Conservation (phyloP, 2,888 invertebrate species). For the Opisthograptis luteolata region DNA sequence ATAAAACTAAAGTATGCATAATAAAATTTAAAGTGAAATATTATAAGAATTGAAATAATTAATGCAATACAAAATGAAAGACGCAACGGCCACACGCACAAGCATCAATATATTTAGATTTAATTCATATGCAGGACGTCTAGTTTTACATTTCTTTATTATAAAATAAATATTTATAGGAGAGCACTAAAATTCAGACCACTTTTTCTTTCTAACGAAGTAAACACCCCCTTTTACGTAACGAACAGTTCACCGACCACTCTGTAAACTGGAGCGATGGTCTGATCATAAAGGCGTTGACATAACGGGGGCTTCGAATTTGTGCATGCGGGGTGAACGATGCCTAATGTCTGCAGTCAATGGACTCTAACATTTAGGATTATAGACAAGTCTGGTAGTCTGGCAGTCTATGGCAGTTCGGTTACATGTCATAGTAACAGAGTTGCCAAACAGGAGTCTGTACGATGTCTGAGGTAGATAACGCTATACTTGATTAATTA, state of each 20-base stretch:
- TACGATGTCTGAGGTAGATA: slow-evolving; percentile 15
- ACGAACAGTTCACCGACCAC: slow-evolving; percentile 34
- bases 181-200: background rate
- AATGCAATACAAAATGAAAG: too few species aligned
- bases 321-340: slow-evolving; percentile 45
- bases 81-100: too few species aligned
- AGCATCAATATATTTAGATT: too few species aligned
- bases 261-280: slow-evolving; percentile 55
- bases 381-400: slow-evolving; percentile 45
- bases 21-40: too few species aligned
- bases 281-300: slow-evolving; percentile 58
- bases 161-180: background rate
- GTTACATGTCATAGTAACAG: slow-evolving; percentile 21
- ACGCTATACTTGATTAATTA: slow-evolving; percentile 21
- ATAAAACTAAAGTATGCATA: too few species aligned
- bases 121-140: too few species aligned
- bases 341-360: slow-evolving; percentile 48
- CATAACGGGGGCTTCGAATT: slow-evolving; percentile 54
- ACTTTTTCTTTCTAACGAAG: background rate
- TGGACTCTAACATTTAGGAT: slow-evolving; percentile 41
- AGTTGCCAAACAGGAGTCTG: slow-evolving; percentile 28
- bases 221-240: background rate
- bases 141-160: too few species aligned
- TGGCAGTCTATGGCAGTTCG: slow-evolving; percentile 22
- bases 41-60: too few species aligned